Evolutionary conservation across 92 coral and sea anemone genomes (phyloP), one percentile per base, ranked within the genome.

Genomic region (Phenganax subtilis): DNA sequence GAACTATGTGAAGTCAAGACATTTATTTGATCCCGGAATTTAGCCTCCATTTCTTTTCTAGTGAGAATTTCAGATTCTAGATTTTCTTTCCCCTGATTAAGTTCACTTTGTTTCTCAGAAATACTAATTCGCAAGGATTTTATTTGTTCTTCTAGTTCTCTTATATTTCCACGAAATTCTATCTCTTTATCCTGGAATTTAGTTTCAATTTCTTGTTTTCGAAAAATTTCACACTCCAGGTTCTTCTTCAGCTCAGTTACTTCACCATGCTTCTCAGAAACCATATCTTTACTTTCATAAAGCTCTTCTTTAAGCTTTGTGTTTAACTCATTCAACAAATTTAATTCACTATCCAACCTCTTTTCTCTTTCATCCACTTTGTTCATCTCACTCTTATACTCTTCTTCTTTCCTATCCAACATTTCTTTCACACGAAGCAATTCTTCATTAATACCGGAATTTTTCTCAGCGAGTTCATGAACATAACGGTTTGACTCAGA

Each of bases 341-440:
- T 79, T 61, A 79, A 52, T 51, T 79, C 75, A 79, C 53, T 79
- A 10, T 79, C 60, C 83, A 79, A 8, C 55, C 74, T 63, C 56
- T 63, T 64, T 51, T 79, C 83, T 15, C 83, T 53, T 7, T 54
- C 74, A 6, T n/a, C 51, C 17, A 63, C 0, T 14, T 79, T 63
- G 16, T 15, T 37, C 10, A 44, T 62, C 62, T 79, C 83, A n/a
- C 10, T 54, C 52, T 79, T 79, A 51, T 27, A 11, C 20, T 79
- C 59, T 11, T 65, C 25, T 56, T 79, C 82, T 77, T 77, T 77
- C 16, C 14, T 6, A 51, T 10, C 12, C 67, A 79, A 12, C 16
- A 77, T 1, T 10, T 79, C 62, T 53, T 79, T 79, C 44, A 63
- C 16, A 4, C 47, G 73, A 52, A 8, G 6, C 55, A 79, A 20